Evolutionary conservation across 2,888 invertebrate genomes (phyloP).

Genomic region (Andrena haemorrhoa): DNA sequence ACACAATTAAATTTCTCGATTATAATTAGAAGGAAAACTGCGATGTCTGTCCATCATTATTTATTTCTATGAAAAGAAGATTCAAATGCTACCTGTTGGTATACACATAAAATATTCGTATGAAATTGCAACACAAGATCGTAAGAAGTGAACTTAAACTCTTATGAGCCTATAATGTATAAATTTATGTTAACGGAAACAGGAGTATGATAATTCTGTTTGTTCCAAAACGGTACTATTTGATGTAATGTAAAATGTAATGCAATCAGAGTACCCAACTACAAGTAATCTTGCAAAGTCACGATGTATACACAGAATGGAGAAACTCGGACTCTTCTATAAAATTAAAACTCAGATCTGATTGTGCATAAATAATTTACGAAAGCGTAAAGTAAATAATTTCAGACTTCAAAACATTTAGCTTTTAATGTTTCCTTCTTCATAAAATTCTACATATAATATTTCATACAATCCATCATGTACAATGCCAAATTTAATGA

Average conservation of each 20-base stretch:
- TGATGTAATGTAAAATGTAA: conserved; percentile 28
- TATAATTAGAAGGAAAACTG: conserved; percentile 11
- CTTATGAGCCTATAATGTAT: conserved; percentile 6
- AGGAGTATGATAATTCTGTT: conserved; percentile 5
- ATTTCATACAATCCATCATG: conserved; percentile 45
- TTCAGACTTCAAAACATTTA: conserved; percentile 33
- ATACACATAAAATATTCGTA: conserved; percentile 21
- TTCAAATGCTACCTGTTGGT: conserved; percentile 11
- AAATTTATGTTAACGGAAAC: conserved; percentile 32
- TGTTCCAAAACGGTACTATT: neutral
- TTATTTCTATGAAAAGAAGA: conserved; percentile 22
- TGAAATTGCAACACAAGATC: conserved; percentile 24
- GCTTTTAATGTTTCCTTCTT: conserved; percentile 45
- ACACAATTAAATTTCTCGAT: conserved; percentile 1
- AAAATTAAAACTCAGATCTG: conserved; percentile 28
- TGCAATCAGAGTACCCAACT: conserved; percentile 19
- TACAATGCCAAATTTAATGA: conserved; percentile 43
- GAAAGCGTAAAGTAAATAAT: conserved; percentile 41
- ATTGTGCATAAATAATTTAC: conserved; percentile 5
- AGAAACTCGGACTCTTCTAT: neutral
- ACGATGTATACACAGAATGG: neutral
- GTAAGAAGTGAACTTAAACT: conserved; percentile 12
- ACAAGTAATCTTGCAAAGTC: conserved; percentile 10
- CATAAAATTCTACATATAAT: conserved; percentile 54
- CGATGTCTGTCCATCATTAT: conserved; percentile 8